Evolutionary conservation across 2,797 vertebrate genomes (phyloP).

Genomic region (Nannoperca obscura): DNA sequence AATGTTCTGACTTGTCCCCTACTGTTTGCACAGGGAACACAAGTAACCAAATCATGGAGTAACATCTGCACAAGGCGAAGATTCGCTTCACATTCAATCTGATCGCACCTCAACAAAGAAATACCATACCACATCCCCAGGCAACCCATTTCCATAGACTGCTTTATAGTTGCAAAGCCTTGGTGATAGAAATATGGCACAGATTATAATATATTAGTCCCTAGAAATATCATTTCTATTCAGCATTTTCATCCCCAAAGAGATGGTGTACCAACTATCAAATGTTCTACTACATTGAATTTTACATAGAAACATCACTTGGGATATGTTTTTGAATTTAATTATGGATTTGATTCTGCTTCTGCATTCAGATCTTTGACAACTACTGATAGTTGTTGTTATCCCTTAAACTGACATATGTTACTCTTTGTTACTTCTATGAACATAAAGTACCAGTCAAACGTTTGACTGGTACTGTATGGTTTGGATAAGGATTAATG

Average conservation of each 20-base stretch:
- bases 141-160: conserved; percentile 22
- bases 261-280: conserved; percentile 1
- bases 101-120: conserved; percentile 33
- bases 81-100: conserved; percentile 16
- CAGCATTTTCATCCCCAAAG: conserved; percentile 7
- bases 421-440: background rate
- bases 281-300: conserved; percentile 9
- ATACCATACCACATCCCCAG: conserved; percentile 9
- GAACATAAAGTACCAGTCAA: background rate
- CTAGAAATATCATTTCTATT: conserved; percentile 24
- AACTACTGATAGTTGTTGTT: background rate
- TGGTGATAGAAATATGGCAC: conserved; percentile 34
- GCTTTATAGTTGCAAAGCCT: conserved; percentile 33
- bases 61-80: background rate
- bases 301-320: conserved; percentile 14
- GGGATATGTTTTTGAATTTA: conserved; percentile 1
- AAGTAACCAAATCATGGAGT: background rate
- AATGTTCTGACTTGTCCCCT: background rate
- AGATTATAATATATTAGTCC: conserved; percentile 27
- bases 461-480: no score
- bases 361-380: conserved; percentile 8
- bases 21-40: background rate
- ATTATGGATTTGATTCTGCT: conserved; percentile 20
- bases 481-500: background rate
- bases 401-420: conserved; percentile 2